These are phyloP conservation scores for Lucinisca nassula DNA, from an alignment of 2,888 invertebrate genomes.

Conservation along the genomic window DNA sequence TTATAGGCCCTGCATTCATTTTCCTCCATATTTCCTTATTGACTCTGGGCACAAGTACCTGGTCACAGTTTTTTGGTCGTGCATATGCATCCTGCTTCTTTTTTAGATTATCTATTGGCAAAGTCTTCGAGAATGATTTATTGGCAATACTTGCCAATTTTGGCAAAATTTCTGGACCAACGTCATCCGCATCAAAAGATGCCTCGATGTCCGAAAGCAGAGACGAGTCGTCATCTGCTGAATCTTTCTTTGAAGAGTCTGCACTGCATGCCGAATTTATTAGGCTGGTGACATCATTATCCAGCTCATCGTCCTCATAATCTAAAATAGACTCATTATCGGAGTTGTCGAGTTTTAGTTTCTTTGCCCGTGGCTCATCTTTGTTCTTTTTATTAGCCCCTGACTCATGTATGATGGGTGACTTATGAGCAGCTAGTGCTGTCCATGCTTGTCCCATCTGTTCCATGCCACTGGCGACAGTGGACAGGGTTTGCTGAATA, in stretches of 20 bases:
- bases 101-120: not conserved
- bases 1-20: not conserved
- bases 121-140: not conserved
- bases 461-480: not conserved
- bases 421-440: not conserved
- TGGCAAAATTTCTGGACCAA: not conserved
- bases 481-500: no score
- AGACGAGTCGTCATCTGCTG: not conserved
- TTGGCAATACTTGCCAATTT: not conserved
- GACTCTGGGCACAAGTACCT: not conserved
- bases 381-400: not conserved
- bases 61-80: not conserved
- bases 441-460: not conserved
- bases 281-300: not conserved
- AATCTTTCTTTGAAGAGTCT: not conserved
- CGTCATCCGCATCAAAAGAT: not conserved
- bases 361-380: not conserved
- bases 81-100: not conserved
- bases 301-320: not conserved
- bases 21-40: not conserved
- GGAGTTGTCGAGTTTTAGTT: no score
- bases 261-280: not conserved
- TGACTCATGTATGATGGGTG: not conserved
- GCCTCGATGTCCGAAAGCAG: not conserved
- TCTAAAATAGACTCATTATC: not conserved